Evolutionary conservation across 2,113 vertebrate species (phyloP).

Genomic region (Rhynchomys soricoides): DNA sequence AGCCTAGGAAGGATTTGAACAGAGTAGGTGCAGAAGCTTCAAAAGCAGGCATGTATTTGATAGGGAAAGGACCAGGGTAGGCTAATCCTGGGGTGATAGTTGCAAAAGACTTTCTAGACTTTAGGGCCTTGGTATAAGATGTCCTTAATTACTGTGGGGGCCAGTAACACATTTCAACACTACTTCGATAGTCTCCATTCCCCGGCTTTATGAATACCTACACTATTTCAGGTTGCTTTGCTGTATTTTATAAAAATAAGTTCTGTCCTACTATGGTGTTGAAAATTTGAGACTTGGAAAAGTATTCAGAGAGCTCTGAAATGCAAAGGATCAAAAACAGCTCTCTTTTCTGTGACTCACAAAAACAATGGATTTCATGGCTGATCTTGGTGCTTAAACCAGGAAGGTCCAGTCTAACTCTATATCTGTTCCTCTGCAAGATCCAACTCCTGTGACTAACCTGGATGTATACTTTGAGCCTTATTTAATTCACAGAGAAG

Average conservation of each 20-base stretch:
- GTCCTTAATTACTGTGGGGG: constrained; percentile 15
- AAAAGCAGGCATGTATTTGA: background rate
- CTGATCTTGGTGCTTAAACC: constrained; percentile 74
- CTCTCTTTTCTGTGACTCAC: constrained; percentile 53
- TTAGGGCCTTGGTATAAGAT: background rate
- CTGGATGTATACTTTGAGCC: constrained; percentile 66
- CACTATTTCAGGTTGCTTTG: constrained; percentile 43
- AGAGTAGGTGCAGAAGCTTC: background rate
- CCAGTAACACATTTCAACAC: constrained; percentile 40
- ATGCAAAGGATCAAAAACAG: constrained; percentile 56
- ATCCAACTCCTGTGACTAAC: constrained; percentile 61
- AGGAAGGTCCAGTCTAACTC: constrained; percentile 55
- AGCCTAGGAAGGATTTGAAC: constrained; percentile 13
- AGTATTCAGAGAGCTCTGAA: constrained; percentile 62
- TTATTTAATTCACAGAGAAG: constrained; percentile 73
- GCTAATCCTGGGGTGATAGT: constrained; percentile 12
- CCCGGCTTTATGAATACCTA: constrained; percentile 49
- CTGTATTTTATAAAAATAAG: constrained; percentile 53
- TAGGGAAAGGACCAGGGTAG: constrained; percentile 12
- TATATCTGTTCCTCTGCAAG: constrained; percentile 58
- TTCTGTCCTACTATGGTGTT: background rate
- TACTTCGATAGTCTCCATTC: constrained; percentile 54
- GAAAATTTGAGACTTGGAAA: constrained; percentile 59
- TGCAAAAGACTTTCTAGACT: constrained; percentile 45
- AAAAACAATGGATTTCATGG: constrained; percentile 32